Evolutionary conservation across 1,140 invertebrate species (phyloP).

Genomic region (Dryas iulia): DNA sequence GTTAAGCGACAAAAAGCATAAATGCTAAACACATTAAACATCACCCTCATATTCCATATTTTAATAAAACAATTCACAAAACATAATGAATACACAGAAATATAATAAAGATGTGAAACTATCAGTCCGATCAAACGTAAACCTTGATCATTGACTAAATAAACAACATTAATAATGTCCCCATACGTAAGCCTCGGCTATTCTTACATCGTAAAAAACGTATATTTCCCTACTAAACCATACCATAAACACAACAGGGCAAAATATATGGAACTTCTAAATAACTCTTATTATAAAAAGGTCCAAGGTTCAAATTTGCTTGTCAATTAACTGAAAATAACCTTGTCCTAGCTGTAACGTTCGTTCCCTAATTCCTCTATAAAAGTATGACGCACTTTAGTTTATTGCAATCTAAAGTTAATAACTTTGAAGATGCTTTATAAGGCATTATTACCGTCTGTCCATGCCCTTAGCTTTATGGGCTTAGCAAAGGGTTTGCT

Average conservation of each 20-base stretch:
- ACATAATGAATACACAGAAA: neutral
- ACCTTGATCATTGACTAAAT: slow-evolving; percentile 43
- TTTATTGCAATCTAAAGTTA: slow-evolving; percentile 77
- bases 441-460: slow-evolving; percentile 47
- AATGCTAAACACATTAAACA: no score
- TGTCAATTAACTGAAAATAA: slow-evolving; percentile 18
- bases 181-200: slow-evolving; percentile 63
- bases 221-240: slow-evolving; percentile 73
- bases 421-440: slow-evolving; percentile 63
- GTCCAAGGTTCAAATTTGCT: slow-evolving; percentile 35
- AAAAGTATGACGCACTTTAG: slow-evolving; percentile 73
- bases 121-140: neutral
- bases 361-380: slow-evolving; percentile 67
- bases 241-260: slow-evolving; percentile 65
- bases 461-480: slow-evolving; percentile 37
- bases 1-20: no score
- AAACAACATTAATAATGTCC: slow-evolving; percentile 68
- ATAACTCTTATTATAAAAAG: neutral
- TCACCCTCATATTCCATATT: no score
- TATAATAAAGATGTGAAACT: neutral
- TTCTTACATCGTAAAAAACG: slow-evolving; percentile 74
- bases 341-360: slow-evolving; percentile 40
- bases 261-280: neutral
- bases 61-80: no score
- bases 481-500: slow-evolving; percentile 22